Percentiles rank a stretch among this genome's conserved stretches.
phyloP scores from a whole-genome alignment of 37 sponge, comb jelly and placozoan species.

The Cliona cf. orientalis region DNA sequence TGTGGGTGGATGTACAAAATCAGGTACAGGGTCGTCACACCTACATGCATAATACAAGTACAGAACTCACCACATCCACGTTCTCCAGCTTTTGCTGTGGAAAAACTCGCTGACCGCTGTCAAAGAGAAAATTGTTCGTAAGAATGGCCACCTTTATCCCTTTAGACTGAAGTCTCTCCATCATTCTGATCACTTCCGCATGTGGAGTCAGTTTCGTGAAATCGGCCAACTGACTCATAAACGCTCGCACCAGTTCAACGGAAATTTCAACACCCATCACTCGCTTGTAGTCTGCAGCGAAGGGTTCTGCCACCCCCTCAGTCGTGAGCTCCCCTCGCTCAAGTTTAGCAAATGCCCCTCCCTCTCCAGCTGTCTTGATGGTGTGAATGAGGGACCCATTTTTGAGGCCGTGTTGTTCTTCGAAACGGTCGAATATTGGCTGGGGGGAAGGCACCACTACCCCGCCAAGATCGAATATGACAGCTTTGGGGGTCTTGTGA shows the following conservation, averaged over 20 bases:
- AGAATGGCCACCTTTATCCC: conserved; percentile 66
- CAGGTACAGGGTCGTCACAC: background rate
- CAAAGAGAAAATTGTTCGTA: conserved; percentile 64
- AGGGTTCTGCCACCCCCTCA: conserved; percentile 43
- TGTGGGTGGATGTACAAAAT: too few species aligned
- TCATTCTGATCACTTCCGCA: conserved; percentile 30
- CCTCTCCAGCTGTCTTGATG: conserved; percentile 50
- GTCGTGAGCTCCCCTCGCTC: conserved; percentile 68
- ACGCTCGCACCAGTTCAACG: conserved; percentile 14
- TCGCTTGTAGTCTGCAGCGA: conserved; percentile 30
- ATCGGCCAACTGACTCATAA: conserved; percentile 28
- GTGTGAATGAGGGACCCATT: conserved; percentile 42
- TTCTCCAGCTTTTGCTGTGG: conserved; percentile 15
- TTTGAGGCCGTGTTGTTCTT: conserved; percentile 33
- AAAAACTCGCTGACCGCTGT: conserved; percentile 40
- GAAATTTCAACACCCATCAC: conserved; percentile 3
- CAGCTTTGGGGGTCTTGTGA: conserved; percentile 69
- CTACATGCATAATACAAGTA: background rate
- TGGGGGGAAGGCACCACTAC: conserved; percentile 68
- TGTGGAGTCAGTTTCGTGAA: conserved; percentile 11
- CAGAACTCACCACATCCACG: conserved; percentile 56
- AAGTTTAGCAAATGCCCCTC: conserved; percentile 57
- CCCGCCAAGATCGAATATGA: conserved; percentile 81
- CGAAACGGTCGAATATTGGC: conserved; percentile 54
- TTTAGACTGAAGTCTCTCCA: background rate